phyloP scores from a whole-genome alignment of 2,797 vertebrate genomes.

The Sciurus vulgaris region DNA sequence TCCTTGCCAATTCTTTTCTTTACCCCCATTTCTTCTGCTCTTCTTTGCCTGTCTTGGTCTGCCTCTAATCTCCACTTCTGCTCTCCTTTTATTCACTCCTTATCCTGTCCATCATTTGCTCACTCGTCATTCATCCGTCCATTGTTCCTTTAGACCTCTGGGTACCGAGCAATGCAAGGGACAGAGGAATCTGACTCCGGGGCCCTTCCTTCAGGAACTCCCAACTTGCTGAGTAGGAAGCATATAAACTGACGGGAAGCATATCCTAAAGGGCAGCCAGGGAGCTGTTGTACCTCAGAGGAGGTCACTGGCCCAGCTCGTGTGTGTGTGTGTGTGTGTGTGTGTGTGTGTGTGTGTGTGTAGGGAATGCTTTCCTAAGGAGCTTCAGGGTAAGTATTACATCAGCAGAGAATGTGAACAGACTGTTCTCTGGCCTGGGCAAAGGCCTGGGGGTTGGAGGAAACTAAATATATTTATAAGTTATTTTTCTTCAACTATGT shows the following conservation, averaged over 20 bases:
- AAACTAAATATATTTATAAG: not conserved
- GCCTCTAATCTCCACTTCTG: not conserved
- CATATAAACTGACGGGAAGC: not conserved
- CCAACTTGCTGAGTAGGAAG: not conserved
- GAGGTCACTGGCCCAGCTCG: too few species aligned
- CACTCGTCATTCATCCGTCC: not conserved
- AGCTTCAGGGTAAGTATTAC: conserved; percentile 1
- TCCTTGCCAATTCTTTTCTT: not conserved
- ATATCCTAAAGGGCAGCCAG: too few species aligned
- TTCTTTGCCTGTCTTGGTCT: not conserved
- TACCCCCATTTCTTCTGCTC: not conserved
- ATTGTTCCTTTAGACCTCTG: not conserved
- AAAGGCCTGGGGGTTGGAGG: not conserved
- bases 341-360: not conserved
- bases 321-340: not conserved
- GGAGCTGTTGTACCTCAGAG: not conserved
- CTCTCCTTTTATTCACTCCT: not conserved
- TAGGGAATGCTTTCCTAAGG: not conserved
- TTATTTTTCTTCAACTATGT: not conserved
- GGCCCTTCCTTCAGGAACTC: not conserved
- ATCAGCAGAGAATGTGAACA: not conserved
- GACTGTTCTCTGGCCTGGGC: not conserved
- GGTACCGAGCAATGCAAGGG: not conserved
- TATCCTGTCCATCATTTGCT: not conserved
- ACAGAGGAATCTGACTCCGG: not conserved